Conservation (phyloP, 2,797 vertebrate species). For the Cercopithecus neglectus region DNA sequence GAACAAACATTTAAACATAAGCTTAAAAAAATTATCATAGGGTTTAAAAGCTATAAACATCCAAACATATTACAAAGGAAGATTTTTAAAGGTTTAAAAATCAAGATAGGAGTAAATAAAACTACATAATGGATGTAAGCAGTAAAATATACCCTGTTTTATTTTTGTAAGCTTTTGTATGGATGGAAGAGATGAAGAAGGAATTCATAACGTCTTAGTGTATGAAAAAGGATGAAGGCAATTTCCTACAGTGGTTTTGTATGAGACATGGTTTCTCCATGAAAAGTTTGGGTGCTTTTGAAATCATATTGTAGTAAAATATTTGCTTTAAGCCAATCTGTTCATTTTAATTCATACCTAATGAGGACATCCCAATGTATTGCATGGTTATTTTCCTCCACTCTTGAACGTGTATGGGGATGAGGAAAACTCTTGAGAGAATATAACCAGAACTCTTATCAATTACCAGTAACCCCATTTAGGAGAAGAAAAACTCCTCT, state of each 20-base stretch:
- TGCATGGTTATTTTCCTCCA: neutral
- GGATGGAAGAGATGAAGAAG: neutral
- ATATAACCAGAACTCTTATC: neutral
- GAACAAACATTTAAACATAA: neutral
- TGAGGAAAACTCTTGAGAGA: neutral
- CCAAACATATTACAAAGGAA: neutral
- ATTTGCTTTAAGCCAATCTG: conserved; percentile 24
- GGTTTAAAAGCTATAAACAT: neutral
- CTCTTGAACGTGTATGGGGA: neutral
- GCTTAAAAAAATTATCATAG: neutral
- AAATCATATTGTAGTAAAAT: neutral
- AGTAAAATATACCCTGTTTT: neutral
- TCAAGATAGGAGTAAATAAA: neutral
- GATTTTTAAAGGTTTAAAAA: neutral
- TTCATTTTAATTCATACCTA: neutral
- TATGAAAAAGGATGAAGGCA: neutral
- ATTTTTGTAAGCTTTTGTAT: neutral
- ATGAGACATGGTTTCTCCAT: neutral
- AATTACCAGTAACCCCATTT: neutral
- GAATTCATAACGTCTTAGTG: neutral
- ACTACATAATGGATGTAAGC: neutral
- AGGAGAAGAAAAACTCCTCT: neutral
- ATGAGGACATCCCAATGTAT: neutral
- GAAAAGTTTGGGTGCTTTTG: neutral
- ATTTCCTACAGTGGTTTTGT: neutral